Base-by-base conservation (phyloP, 2,888 invertebrate species). In the Drosophila meridiana region DNA sequence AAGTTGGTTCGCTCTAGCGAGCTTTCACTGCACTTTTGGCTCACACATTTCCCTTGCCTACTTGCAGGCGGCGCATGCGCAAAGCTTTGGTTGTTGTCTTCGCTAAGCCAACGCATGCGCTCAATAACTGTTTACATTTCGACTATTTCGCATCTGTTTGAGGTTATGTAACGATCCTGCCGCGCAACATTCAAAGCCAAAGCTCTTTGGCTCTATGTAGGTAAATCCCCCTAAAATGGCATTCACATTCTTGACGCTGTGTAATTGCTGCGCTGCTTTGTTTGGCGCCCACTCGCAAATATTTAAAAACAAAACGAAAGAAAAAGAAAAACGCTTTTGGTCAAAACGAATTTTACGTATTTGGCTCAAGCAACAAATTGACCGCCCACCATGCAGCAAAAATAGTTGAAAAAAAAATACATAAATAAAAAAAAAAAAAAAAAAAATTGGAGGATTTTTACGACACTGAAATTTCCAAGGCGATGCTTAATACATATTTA, bases 321-420 rank as follows among this genome's bases (percentile, higher is more conserved):
- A 20, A 20, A 20, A 20, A 20, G 20, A 20, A 34, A 26, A 76
- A 75, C 84, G 74, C 69, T 82, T 84, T 87, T 84, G 84, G 85
- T 87, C 85, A 85, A 87, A 85, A 85, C 87, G 87, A 85, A 81
- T 87, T 87, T 76, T 76, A 78, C 73, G 61, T 83, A 80, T 83
- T 81, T 82, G 87, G 83, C 80, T 62, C 48, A 57, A 66, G 42
- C 80, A 34, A 52, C 32, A 26, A 52, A 13, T 52, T 74, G 67
- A 60, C 78, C 78, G 78, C 78, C 78, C 78, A 78, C 77, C 62
- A 66, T 30, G 30, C 32, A 53, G 26, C n/a, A 38, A 55, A 64
- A 59, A n/a, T 55, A 55, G 52, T 53, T 53, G 20, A 68, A 58
- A 67, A 67, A 14, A 63, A 69, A 69, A 20, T 20, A 20, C 20